Conservation (phyloP, 2,888 invertebrate genomes). For the Reticulitermes lucifugus region DNA sequence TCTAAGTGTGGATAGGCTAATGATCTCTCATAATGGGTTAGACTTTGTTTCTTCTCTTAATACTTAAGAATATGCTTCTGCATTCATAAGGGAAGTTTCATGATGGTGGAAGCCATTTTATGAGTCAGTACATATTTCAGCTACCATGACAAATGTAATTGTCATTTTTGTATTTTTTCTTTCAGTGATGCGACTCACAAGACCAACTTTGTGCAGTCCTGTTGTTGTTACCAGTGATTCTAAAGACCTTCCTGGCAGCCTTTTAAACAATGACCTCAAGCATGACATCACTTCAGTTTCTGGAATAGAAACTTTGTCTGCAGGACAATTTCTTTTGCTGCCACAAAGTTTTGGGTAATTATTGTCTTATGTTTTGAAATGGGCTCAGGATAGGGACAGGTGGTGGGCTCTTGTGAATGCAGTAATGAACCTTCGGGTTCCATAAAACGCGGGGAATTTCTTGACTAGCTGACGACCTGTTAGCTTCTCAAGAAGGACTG, state of each 20-base stretch:
- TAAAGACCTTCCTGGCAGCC: constrained; percentile 85
- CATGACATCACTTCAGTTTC: constrained; percentile 87
- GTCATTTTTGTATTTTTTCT: constrained; percentile 49
- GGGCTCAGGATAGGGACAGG: too few species aligned
- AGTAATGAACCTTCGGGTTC: too few species aligned
- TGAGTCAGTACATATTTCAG: neutral
- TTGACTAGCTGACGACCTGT: too few species aligned
- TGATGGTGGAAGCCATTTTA: too few species aligned
- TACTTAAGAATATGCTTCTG: too few species aligned
- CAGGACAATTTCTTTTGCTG: constrained; percentile 90
- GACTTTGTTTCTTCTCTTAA: too few species aligned
- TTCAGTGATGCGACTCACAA: constrained; percentile 92
- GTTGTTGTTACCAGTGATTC: constrained; percentile 86
- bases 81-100: too few species aligned
- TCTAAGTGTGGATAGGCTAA: too few species aligned
- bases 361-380: neutral
- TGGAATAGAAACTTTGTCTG: constrained; percentile 83
- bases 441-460: too few species aligned
- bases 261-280: constrained; percentile 81
- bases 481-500: too few species aligned
- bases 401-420: too few species aligned
- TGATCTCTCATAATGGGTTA: too few species aligned
- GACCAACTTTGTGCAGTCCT: constrained; percentile 88
- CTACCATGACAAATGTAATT: neutral
- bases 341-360: constrained; percentile 94